Base-by-base conservation (phyloP, 2,797 vertebrate species). In the Ispidina picta region DNA sequence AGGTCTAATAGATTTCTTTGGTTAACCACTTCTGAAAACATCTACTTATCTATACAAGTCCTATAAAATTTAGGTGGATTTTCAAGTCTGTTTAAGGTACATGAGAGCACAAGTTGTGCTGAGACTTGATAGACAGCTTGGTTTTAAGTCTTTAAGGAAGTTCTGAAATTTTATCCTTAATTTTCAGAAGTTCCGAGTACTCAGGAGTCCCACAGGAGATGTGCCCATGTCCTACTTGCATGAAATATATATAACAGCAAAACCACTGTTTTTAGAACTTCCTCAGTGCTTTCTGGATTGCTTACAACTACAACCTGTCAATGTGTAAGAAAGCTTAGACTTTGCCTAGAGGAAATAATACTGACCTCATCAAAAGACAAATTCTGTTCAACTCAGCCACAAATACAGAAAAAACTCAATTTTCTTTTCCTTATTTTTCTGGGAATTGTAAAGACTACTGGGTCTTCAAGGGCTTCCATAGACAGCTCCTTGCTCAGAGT, bases 401-500 rank as follows among this genome's bases (percentile, higher is more conserved):
- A 86, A 85, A 82, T 48, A 66, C n/a, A 92, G 64, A 92, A 90
- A 83, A 35, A 87, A 26, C 5, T 91, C 78, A 83, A 90, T 90
- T 93, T 92, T 91, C 66, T 91, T 91, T 62, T 91, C 64, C 88
- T 93, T 85, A 56, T 90, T 84, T 94, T 93, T 93, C 91, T 78
- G 76, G n/a, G 62, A 82, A 92, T 95, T 94, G 58, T 89, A 92
- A 94, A 62, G 92, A 89, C 75, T 84, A 58, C 88, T 92, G 88
- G 88, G 84, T 96, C 95, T 96, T 97, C 92, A 90, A 95, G 92
- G 91, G 83, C 89, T 92, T 94, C 89, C 91, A 84, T 88, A 97
- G 96, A 95, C 74, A 96, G 85, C 72, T 93, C 90, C 84, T 94
- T 97, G 95, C 97, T 97, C 97, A 96, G 96, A 97, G 96, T 96